phyloP scores from a whole-genome alignment of 2,113 vertebrate genomes.

The Ageneiosus marmoratus region DNA sequence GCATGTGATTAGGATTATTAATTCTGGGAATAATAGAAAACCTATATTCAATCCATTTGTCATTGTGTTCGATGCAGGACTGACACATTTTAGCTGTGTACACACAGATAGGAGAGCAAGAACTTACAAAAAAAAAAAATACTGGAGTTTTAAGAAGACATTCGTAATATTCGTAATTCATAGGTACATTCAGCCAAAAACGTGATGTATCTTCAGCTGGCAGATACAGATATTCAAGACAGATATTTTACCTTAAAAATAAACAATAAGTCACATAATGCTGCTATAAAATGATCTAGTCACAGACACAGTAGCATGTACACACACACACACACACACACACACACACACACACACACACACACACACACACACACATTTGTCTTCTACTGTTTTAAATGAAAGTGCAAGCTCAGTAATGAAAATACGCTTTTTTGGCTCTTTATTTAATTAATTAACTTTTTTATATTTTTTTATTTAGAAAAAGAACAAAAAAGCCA shows the following conservation, averaged over 20 bases:
- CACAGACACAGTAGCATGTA: neutral
- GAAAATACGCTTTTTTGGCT: too few species aligned
- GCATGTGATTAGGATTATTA: slow-evolving; percentile 56
- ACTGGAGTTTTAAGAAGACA: neutral
- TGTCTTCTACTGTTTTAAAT: neutral
- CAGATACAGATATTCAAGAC: slow-evolving; percentile 1
- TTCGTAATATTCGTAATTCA: neutral
- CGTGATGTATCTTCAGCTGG: slow-evolving; percentile 7
- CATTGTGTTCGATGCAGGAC: neutral
- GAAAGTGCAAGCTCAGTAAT: neutral
- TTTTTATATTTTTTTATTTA: too few species aligned
- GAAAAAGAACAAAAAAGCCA: neutral
- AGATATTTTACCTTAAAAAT: slow-evolving; percentile 26
- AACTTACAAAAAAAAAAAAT: neutral
- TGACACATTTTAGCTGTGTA: neutral
- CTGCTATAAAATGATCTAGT: slow-evolving; percentile 27
- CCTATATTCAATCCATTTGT: neutral
- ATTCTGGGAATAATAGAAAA: slow-evolving; percentile 31
- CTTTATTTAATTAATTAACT: too few species aligned
- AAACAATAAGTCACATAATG: slow-evolving; percentile 18
- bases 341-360: neutral
- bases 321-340: neutral
- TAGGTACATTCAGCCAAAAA: slow-evolving; percentile 20
- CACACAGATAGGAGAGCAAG: neutral
- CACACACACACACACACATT: neutral